These are phyloP conservation scores for Drosophila quinaria DNA, from an alignment of 2,888 invertebrate species.

Conservation along the genomic window DNA sequence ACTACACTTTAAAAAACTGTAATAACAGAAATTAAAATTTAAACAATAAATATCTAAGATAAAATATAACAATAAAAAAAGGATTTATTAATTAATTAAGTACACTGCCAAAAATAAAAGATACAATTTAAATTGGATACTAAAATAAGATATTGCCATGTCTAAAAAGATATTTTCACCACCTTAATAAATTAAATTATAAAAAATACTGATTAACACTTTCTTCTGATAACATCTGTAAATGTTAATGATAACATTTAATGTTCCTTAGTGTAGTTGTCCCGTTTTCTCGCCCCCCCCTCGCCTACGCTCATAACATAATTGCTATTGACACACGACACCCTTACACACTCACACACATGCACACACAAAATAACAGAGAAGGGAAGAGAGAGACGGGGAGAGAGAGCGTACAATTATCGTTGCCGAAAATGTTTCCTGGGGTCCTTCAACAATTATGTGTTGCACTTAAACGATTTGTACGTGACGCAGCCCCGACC, in stretches of 20 bases:
- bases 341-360: constrained; percentile 18
- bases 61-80: too few species aligned
- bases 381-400: neutral
- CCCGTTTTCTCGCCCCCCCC: neutral
- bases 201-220: neutral
- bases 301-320: constrained; percentile 36
- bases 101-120: too few species aligned
- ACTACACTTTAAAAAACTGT: neutral
- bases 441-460: constrained; percentile 72
- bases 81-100: too few species aligned
- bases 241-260: too few species aligned
- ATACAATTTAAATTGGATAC: too few species aligned
- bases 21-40: too few species aligned
- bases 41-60: too few species aligned
- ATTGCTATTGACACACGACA: constrained; percentile 69
- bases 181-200: neutral
- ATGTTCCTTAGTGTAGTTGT: constrained; percentile 23
- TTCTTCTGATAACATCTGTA: neutral
- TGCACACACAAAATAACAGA: neutral
- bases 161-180: neutral
- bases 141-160: too few species aligned
- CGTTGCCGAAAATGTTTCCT: constrained; percentile 56
- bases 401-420: constrained; percentile 43
- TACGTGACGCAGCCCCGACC: constrained; percentile 60
- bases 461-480: constrained; percentile 80